Evolutionary conservation across 2,113 vertebrate species (phyloP).

Genomic region (Leptobrachium leishanense): DNA sequence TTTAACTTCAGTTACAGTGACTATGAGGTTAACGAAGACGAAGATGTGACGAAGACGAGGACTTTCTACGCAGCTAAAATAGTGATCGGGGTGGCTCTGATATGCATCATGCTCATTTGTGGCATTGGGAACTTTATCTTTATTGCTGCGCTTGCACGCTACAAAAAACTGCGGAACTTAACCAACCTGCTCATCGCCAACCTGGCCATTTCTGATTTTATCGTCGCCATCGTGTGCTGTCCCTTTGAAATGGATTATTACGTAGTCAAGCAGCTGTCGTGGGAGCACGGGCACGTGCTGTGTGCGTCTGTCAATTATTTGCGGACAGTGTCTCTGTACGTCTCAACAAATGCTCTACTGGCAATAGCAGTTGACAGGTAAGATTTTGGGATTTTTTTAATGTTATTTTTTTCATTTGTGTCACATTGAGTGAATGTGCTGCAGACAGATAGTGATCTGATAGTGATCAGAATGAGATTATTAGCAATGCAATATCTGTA

Average conservation of each 20-base stretch:
- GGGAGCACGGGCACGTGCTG: slow-evolving; percentile 86
- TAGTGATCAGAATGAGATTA: no score
- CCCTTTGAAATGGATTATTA: slow-evolving; percentile 98
- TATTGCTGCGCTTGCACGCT: slow-evolving; percentile 82
- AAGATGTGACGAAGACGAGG: slow-evolving; percentile 83
- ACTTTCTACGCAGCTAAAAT: slow-evolving; percentile 90
- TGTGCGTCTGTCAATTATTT: slow-evolving; percentile 92
- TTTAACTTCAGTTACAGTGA: slow-evolving; percentile 77
- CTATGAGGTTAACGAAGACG: slow-evolving; percentile 81
- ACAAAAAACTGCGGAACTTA: slow-evolving; percentile 91
- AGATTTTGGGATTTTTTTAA: slow-evolving; percentile 36
- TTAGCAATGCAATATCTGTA: no score
- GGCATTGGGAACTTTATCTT: slow-evolving; percentile 89
- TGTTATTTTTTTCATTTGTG: no score
- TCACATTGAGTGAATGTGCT: no score
- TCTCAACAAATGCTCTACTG: slow-evolving; percentile 93
- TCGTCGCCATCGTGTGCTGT: slow-evolving; percentile 93
- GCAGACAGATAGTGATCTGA: no score
- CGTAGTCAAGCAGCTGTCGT: slow-evolving; percentile 88
- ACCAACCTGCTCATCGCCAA: slow-evolving; percentile 96
- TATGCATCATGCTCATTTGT: slow-evolving; percentile 90
- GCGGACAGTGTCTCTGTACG: slow-evolving; percentile 86
- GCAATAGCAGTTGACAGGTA: slow-evolving; percentile 95
- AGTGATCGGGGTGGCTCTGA: slow-evolving; percentile 78
- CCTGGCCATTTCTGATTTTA: slow-evolving; percentile 91